Conservation (phyloP, 2,888 invertebrate genomes). For the Himalopsyche japonica region DNA sequence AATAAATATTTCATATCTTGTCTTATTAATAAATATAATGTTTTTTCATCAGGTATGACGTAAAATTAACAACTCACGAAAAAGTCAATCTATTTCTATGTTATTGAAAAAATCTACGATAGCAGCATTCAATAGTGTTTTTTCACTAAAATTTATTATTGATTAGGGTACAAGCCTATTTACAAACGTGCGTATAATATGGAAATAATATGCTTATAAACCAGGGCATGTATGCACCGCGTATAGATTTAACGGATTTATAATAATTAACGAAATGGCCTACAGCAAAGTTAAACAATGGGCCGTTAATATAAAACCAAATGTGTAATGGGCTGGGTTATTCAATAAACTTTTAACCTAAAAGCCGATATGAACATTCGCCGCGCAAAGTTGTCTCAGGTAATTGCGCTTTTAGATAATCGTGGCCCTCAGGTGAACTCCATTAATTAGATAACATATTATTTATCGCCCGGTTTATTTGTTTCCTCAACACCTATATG, state of each 20-base stretch:
- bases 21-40: no score
- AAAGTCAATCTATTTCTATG: no score
- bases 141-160: no score
- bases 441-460: not conserved
- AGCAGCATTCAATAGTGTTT: no score
- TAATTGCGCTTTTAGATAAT: not conserved
- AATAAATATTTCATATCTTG: no score
- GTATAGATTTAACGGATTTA: not conserved
- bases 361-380: not conserved
- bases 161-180: no score
- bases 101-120: no score
- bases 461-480: not conserved
- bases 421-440: not conserved
- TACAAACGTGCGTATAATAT: no score
- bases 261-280: not conserved
- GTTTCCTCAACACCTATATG: not conserved
- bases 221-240: not conserved
- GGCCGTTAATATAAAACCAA: not conserved
- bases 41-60: no score
- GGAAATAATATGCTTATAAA: not conserved
- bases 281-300: not conserved
- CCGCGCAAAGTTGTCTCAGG: not conserved
- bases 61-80: no score
- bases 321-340: not conserved
- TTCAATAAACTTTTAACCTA: not conserved